These are phyloP conservation scores for Stenodema calcarata DNA, from an alignment of 2,888 invertebrate genomes.

Conservation along the genomic window DNA sequence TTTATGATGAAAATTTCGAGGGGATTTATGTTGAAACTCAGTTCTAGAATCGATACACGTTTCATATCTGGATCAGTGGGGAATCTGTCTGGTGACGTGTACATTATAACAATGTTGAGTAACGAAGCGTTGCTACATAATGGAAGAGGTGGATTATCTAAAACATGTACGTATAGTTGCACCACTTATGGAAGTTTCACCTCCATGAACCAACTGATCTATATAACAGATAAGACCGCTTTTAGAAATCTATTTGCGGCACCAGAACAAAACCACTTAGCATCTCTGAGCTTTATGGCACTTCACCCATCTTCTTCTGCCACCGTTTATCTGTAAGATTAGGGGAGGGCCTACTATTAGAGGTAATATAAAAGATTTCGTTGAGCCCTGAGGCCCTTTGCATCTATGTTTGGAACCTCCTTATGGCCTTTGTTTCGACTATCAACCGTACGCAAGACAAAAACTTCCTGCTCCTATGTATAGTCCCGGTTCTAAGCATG, in stretches of 20 bases:
- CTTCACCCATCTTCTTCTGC: background rate
- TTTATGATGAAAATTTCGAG: no score
- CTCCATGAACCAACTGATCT: background rate
- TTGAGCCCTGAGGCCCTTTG: background rate
- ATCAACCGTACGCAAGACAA: background rate
- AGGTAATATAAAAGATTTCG: constrained; percentile 16
- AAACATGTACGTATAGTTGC: background rate
- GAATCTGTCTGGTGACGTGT: no score
- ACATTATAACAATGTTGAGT: no score
- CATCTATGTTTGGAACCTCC: constrained; percentile 5
- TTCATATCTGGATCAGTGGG: no score
- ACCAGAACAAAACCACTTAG: constrained; percentile 38
- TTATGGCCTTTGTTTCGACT: background rate
- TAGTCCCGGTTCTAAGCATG: background rate
- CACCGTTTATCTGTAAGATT: constrained; percentile 35
- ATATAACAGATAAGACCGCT: background rate
- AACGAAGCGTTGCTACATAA: no score
- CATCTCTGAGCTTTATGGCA: constrained; percentile 24
- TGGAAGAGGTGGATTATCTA: background rate
- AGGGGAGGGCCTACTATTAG: constrained; percentile 17
- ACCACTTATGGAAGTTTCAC: background rate
- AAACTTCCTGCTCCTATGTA: background rate
- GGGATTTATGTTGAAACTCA: no score
- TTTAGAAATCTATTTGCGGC: constrained; percentile 33
- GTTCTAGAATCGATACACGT: no score